A percentile compares a stretch with the other conserved stretches of the same genome.
Conservation (phyloP, 2,797 vertebrate genomes). For the Paramormyrops hopkinsi region DNA sequence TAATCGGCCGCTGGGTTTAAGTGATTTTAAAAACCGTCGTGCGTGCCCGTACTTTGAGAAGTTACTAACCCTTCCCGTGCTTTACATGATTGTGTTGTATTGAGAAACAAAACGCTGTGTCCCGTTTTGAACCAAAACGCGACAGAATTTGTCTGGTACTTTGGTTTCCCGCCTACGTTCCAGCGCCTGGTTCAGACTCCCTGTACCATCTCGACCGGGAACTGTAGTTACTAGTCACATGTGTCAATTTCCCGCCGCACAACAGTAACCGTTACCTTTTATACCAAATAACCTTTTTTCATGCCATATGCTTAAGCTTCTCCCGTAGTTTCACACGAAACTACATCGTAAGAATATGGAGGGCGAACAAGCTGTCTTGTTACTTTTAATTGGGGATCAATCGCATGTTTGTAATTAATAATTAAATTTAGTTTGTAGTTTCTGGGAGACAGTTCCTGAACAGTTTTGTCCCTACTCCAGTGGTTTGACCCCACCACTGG, state of each 20-base stretch:
- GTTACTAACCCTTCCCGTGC: not conserved
- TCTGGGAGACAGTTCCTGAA: not conserved
- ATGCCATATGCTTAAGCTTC: not conserved
- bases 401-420: not conserved
- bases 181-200: not conserved
- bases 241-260: not conserved
- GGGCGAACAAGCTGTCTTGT: not conserved
- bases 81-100: not conserved
- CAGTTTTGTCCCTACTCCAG: not conserved
- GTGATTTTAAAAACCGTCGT: not conserved
- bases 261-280: not conserved
- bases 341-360: not conserved
- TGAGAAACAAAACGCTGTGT: not conserved
- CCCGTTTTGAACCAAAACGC: not conserved
- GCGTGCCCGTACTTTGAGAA: not conserved
- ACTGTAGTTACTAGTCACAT: not conserved
- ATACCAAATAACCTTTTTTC: not conserved
- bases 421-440: not conserved
- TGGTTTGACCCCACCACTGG: too few species aligned
- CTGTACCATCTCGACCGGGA: not conserved
- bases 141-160: not conserved
- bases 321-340: not conserved
- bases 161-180: not conserved
- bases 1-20: not conserved
- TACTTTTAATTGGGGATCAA: not conserved